Percentiles rank a stretch among this genome's conserved stretches.
Evolutionary conservation across 2,113 vertebrate genomes (phyloP).

Genomic region (Petroica traversi): DNA sequence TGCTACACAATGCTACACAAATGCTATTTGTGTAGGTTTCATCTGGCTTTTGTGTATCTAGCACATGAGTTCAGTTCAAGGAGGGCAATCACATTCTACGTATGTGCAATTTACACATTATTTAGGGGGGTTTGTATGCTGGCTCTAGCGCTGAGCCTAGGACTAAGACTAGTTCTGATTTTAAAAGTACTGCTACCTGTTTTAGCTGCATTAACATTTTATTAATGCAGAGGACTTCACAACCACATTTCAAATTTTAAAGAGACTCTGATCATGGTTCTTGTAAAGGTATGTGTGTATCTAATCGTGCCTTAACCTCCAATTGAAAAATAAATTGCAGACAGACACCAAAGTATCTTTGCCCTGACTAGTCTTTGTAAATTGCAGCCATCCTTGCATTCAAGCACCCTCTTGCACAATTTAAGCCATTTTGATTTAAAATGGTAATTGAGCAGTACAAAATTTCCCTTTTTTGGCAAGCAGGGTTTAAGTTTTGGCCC

Average conservation of each 20-base stretch:
- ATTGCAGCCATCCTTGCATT: background rate
- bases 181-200: background rate
- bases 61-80: background rate
- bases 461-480: background rate
- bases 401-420: background rate
- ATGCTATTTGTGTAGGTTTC: too few relatives aligned
- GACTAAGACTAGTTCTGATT: background rate
- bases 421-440: background rate
- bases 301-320: background rate
- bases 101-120: background rate
- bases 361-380: background rate
- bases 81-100: background rate
- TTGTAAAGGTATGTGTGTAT: background rate
- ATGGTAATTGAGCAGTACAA: background rate
- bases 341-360: background rate
- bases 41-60: background rate
- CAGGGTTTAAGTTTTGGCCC: background rate
- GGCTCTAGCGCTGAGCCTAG: background rate
- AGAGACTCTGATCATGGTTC: background rate
- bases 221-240: background rate
- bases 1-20: too few relatives aligned
- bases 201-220: background rate
- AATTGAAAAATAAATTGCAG: background rate
- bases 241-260: background rate
- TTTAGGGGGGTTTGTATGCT: background rate